Conservation (phyloP, 2,797 vertebrate genomes). For the Sternarchorhynchus goeldii region DNA sequence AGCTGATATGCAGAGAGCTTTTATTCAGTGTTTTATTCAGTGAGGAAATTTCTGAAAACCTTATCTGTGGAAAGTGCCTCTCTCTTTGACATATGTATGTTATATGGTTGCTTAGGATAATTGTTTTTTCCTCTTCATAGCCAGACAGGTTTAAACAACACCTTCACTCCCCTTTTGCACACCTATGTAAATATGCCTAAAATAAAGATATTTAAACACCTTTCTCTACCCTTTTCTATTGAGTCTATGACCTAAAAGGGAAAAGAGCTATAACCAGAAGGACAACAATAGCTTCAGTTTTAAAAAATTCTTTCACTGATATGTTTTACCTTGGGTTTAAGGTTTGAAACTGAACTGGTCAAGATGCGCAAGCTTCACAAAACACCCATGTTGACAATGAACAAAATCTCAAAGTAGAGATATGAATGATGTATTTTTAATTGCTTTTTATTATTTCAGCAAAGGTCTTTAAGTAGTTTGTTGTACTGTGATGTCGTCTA, state of each 20-base stretch:
- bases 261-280: not conserved
- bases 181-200: constrained; percentile 56
- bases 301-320: too few relatives aligned
- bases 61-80: constrained; percentile 59
- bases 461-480: not conserved
- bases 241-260: constrained; percentile 18
- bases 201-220: constrained; percentile 58
- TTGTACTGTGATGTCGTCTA: too few relatives aligned
- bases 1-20: constrained; percentile 53
- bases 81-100: constrained; percentile 55
- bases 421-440: not conserved
- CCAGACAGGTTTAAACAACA: constrained; percentile 30
- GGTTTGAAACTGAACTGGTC: not conserved
- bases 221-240: not conserved
- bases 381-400: not conserved
- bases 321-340: not conserved
- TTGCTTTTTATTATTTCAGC: not conserved
- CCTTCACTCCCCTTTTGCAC: constrained; percentile 23
- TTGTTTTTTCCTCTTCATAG: constrained; percentile 30
- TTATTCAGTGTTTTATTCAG: constrained; percentile 55
- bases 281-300: too few relatives aligned
- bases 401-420: too few relatives aligned
- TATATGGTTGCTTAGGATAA: constrained; percentile 31
- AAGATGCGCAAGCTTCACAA: too few relatives aligned
- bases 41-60: constrained; percentile 21